Evolutionary conservation across 1,140 invertebrate genomes (phyloP).

Genomic region (Vanessa tameamea): DNA sequence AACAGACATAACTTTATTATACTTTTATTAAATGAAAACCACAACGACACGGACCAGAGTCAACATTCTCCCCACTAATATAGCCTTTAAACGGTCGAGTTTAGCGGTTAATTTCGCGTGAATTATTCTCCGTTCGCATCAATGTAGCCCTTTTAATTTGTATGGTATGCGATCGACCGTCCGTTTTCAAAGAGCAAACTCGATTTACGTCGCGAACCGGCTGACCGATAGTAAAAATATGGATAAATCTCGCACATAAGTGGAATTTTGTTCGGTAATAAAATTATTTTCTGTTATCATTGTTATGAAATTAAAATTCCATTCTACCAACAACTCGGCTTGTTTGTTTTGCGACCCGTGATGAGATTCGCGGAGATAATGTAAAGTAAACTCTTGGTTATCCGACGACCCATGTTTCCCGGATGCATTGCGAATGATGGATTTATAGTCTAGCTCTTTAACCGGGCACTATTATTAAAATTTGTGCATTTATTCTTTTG

Average conservation of each 20-base stretch:
- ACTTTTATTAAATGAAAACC: conserved; percentile 3
- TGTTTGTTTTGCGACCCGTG: conserved; percentile 9
- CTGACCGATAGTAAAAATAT: conserved; percentile 23
- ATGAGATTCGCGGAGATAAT: conserved; percentile 6
- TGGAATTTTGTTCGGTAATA: conserved; percentile 18
- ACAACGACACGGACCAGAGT: background rate
- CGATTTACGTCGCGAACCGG: conserved; percentile 9
- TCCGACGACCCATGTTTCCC: background rate
- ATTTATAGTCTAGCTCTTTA: too few relatives aligned
- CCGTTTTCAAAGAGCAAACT: conserved; percentile 13
- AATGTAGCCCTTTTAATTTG: background rate
- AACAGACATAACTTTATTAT: conserved; percentile 1
- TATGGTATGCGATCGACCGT: conserved; percentile 5
- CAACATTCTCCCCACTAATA: background rate
- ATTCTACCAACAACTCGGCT: conserved; percentile 12
- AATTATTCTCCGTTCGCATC: background rate
- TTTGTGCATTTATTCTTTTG: too few relatives aligned
- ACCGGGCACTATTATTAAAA: too few relatives aligned
- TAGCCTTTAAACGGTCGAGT: background rate
- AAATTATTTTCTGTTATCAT: conserved; percentile 23
- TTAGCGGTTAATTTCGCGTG: conserved; percentile 2
- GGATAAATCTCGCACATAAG: conserved; percentile 23
- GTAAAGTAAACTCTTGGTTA: conserved; percentile 1
- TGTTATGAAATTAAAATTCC: conserved; percentile 27
- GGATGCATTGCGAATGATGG: background rate